Evolutionary conservation across 2,113 vertebrate genomes (phyloP).

Genomic region (Oryzias melastigma): DNA sequence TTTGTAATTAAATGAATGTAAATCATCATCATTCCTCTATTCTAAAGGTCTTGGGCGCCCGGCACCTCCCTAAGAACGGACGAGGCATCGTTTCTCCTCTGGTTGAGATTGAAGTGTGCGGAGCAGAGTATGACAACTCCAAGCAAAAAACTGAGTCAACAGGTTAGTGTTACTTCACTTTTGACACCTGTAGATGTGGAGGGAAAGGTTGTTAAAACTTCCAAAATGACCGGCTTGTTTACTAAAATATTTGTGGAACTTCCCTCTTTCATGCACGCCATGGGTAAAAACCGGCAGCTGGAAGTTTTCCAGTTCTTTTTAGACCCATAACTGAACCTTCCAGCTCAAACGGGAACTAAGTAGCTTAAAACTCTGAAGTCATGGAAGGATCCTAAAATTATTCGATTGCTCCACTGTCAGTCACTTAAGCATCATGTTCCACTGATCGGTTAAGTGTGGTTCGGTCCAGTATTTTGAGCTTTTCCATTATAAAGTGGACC

Average conservation of each 20-base stretch:
- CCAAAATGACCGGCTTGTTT: neutral
- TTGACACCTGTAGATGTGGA: neutral
- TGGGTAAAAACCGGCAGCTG: no score
- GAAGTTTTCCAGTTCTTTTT: no score
- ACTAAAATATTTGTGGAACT: constrained; percentile 7
- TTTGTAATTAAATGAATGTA: neutral
- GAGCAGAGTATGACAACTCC: constrained; percentile 89
- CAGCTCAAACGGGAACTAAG: no score
- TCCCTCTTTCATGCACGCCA: constrained; percentile 12
- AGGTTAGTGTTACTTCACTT: constrained; percentile 72
- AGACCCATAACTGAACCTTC: no score
- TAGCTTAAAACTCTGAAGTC: no score
- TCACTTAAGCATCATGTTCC: no score
- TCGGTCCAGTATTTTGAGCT: no score
- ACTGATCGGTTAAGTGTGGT: no score
- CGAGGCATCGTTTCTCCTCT: constrained; percentile 95
- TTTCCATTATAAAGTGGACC: no score
- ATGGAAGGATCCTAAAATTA: no score
- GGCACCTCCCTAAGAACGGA: constrained; percentile 95
- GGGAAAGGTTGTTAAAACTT: neutral
- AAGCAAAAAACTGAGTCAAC: constrained; percentile 96
- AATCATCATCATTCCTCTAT: neutral
- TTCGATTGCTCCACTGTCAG: no score
- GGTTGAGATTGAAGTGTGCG: constrained; percentile 95
- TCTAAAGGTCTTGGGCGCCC: constrained; percentile 88